A percentile compares a stretch with the other conserved stretches of the same genome.
Conservation (phyloP, 2,797 vertebrate species). For the Emydoidea blandingii region DNA sequence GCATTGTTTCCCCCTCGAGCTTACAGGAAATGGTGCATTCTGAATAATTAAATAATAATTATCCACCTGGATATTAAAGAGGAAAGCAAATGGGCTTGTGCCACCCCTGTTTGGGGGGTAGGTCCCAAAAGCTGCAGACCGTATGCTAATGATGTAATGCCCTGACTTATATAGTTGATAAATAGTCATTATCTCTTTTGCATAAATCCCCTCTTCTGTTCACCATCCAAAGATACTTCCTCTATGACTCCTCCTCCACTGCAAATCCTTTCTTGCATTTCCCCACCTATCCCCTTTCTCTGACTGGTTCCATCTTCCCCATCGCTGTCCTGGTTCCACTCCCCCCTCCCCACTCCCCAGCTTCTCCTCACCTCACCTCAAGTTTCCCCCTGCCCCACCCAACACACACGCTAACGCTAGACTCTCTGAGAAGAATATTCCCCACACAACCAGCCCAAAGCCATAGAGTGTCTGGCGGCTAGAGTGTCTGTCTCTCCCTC, state of each 20-base stretch:
- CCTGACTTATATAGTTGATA: no score
- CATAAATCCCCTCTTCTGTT: not conserved
- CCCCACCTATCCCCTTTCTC: not conserved
- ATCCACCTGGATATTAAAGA: not conserved
- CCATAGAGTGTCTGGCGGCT: not conserved
- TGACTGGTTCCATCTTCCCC: not conserved
- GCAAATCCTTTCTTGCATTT: not conserved
- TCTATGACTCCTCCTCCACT: not conserved
- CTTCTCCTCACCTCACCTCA: not conserved
- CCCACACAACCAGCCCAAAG: not conserved
- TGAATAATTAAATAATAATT: not conserved
- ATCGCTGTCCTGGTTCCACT: not conserved
- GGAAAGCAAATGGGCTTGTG: not conserved
- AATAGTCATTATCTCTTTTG: not conserved
- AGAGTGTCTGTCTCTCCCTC: not conserved
- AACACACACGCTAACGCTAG: not conserved
- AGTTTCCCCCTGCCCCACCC: not conserved
- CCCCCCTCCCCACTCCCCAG: not conserved
- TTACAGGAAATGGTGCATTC: not conserved
- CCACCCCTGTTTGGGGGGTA: not conserved
- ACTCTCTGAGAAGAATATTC: not conserved
- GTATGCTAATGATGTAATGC: not conserved
- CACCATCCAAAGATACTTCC: not conserved
- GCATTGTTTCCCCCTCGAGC: not conserved
- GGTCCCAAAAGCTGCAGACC: not conserved